phyloP scores from a whole-genome alignment of 1,140 invertebrate species.

The Hycleus phaleratus region DNA sequence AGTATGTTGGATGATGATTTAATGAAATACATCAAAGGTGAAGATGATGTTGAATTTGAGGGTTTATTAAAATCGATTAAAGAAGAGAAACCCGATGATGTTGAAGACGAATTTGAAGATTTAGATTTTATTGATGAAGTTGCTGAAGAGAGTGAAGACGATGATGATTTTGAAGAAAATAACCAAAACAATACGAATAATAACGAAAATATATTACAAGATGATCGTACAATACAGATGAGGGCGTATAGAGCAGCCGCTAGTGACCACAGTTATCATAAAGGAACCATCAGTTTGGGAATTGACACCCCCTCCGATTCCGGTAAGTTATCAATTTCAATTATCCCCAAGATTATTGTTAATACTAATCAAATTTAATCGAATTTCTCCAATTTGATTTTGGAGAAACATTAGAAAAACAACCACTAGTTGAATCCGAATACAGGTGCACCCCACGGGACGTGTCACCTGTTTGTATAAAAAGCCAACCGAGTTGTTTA shows the following conservation, averaged over 20 bases:
- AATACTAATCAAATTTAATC: too few relatives aligned
- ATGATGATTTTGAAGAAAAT: slow-evolving; percentile 32
- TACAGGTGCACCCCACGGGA: too few relatives aligned
- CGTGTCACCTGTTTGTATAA: too few relatives aligned
- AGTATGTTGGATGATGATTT: slow-evolving; percentile 24
- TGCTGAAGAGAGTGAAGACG: slow-evolving; percentile 27
- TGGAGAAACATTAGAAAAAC: too few relatives aligned
- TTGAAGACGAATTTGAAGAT: background rate
- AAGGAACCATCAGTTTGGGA: slow-evolving; percentile 55
- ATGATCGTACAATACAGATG: slow-evolving; percentile 20
- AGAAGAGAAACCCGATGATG: slow-evolving; percentile 14
- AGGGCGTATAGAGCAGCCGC: slow-evolving; percentile 21
- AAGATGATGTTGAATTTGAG: slow-evolving; percentile 31
- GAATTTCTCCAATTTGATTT: too few relatives aligned
- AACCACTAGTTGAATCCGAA: too few relatives aligned
- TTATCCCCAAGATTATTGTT: too few relatives aligned
- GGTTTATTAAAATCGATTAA: slow-evolving; percentile 34
- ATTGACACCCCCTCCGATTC: slow-evolving; percentile 80
- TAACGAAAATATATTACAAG: slow-evolving; percentile 10
- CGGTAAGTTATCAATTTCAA: slow-evolving; percentile 52
- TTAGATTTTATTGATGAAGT: slow-evolving; percentile 25
- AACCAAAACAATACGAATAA: slow-evolving; percentile 6
- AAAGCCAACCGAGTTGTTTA: too few relatives aligned
- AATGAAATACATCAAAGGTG: slow-evolving; percentile 23
- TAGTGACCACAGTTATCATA: slow-evolving; percentile 64